Percentiles rank a stretch among this genome's conserved stretches.
phyloP scores from a whole-genome alignment of 2,113 vertebrate genomes.

The Potamarius usumacintae region DNA sequence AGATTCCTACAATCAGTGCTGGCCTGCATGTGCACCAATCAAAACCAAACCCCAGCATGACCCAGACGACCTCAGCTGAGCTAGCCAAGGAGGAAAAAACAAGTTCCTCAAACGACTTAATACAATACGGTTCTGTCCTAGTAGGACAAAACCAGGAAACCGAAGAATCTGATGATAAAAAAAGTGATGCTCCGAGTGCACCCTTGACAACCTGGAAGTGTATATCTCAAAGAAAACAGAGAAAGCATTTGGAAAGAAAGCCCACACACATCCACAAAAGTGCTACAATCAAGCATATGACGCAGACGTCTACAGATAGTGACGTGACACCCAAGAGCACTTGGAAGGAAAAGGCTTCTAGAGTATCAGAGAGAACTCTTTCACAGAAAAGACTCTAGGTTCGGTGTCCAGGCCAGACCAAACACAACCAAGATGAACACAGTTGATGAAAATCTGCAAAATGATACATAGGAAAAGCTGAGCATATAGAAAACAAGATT shows the following conservation, averaged over 20 bases:
- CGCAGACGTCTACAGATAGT: neutral
- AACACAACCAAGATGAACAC: neutral
- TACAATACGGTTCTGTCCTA: neutral
- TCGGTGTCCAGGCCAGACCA: neutral
- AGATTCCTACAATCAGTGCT: constrained; percentile 70
- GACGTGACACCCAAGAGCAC: constrained; percentile 17
- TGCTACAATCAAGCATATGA: neutral
- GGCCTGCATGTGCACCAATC: constrained; percentile 73
- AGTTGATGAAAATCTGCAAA: neutral
- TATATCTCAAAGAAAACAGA: constrained; percentile 47
- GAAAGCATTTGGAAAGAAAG: constrained; percentile 20
- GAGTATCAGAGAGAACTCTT: constrained; percentile 8
- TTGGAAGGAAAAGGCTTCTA: constrained; percentile 37
- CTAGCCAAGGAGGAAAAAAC: constrained; percentile 18
- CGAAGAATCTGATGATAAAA: neutral
- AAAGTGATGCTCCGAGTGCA: constrained; percentile 2
- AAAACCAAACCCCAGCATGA: constrained; percentile 22
- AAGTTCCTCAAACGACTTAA: neutral
- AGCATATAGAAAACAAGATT: neutral
- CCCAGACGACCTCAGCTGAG: constrained; percentile 64
- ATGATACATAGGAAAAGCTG: neutral
- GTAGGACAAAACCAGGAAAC: constrained; percentile 7
- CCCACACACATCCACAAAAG: constrained; percentile 23
- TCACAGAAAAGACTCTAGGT: neutral
- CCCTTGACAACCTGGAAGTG: constrained; percentile 49